Evolutionary conservation across 53 echinoderm and acorn worm genomes (phyloP).

Genomic region (Holothuria scabra): DNA sequence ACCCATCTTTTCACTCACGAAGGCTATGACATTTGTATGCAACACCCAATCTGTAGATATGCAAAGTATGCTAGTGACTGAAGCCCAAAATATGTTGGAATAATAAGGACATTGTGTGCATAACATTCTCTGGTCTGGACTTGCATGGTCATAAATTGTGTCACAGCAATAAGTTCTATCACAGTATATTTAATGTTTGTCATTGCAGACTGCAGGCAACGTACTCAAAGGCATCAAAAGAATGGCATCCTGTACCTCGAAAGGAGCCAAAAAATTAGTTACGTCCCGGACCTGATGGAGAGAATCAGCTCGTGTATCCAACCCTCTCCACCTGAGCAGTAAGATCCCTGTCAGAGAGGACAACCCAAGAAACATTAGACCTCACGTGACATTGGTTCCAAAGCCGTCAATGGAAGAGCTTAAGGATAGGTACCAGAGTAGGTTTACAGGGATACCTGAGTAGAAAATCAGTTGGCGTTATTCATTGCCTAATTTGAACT

Average conservation of each 20-base stretch:
- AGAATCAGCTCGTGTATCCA: not conserved
- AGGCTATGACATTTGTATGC: too few relatives aligned
- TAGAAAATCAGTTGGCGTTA: too few relatives aligned
- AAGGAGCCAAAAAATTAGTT: not conserved
- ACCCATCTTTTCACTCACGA: too few relatives aligned
- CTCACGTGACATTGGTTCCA: not conserved
- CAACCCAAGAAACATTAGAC: slow-evolving; percentile 2
- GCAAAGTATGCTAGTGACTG: too few relatives aligned
- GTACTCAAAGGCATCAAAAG: slow-evolving; percentile 4
- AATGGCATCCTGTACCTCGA: slow-evolving; percentile 18
- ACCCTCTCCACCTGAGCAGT: not conserved
- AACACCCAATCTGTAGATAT: too few relatives aligned
- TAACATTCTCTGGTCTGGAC: too few relatives aligned
- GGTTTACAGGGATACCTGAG: not conserved
- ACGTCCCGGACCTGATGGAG: not conserved
- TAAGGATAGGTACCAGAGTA: not conserved
- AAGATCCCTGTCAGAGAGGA: not conserved
- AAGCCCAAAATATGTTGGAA: too few relatives aligned
- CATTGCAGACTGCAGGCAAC: not conserved
- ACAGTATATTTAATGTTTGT: not conserved
- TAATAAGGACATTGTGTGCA: too few relatives aligned
- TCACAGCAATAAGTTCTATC: too few relatives aligned
- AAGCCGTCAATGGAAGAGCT: slow-evolving; percentile 3
- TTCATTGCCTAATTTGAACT: too few relatives aligned
- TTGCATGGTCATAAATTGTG: too few relatives aligned